Percentiles rank a stretch among this genome's conserved stretches.
These are phyloP conservation scores for Colius striatus DNA, from an alignment of 2,113 vertebrate species.

Conservation along the genomic window DNA sequence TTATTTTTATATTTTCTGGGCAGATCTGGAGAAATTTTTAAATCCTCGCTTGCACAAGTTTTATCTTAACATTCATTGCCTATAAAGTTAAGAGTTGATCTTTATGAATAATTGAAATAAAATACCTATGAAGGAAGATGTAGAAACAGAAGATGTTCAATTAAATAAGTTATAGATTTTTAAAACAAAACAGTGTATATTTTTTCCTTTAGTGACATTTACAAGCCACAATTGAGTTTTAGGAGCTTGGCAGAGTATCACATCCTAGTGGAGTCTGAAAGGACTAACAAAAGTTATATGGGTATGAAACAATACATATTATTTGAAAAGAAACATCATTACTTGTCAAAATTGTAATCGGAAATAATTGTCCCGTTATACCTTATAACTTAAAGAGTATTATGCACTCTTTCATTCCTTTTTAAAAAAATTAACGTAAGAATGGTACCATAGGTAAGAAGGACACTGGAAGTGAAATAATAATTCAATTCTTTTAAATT, in stretches of 20 bases:
- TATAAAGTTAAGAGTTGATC: neutral
- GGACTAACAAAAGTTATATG: neutral
- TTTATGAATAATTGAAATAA: neutral
- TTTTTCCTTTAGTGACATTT: neutral
- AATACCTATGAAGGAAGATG: neutral
- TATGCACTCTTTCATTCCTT: neutral
- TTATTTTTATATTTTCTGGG: slow-evolving; percentile 5
- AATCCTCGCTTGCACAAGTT: neutral
- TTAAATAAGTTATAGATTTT: neutral
- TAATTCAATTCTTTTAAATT: neutral
- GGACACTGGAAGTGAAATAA: neutral
- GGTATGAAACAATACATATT: neutral
- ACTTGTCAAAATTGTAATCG: neutral
- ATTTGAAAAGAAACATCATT: neutral
- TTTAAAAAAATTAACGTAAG: neutral
- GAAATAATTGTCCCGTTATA: neutral
- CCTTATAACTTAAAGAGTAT: neutral
- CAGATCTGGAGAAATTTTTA: neutral
- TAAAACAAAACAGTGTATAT: neutral
- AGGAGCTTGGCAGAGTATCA: neutral
- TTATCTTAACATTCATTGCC: neutral
- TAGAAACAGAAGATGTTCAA: neutral
- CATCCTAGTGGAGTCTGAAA: neutral
- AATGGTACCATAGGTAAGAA: neutral
- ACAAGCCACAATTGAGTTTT: neutral